Evolutionary conservation across 2,888 invertebrate genomes (phyloP), one percentile per base, ranked within the genome.

Genomic region (Leucophenga montana): DNA sequence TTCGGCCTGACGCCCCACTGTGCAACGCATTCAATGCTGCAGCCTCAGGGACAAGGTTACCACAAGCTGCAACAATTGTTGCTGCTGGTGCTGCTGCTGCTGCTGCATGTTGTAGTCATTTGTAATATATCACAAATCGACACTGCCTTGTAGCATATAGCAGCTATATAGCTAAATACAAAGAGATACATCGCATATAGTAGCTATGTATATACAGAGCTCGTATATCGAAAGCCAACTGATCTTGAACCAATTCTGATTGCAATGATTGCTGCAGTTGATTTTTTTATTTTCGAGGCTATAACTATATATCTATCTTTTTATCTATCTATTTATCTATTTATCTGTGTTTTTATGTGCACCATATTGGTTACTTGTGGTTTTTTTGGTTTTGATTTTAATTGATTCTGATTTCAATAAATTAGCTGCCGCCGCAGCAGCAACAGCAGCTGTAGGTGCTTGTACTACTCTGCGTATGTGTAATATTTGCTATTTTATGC

Each of bases 181-280:
- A n/a, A n/a, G n/a, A n/a, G n/a, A n/a, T n/a, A n/a, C n/a, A n/a
- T n/a, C n/a, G n/a, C n/a, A n/a, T n/a, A 4, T 27, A 27, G 3
- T 27, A 27, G 27, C 27, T 27, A 50, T 8, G n/a, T n/a, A 56
- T 18, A 66, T 66, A 64, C 64, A 69, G 57, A 56, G 39, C 18
- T 13, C 13, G n/a, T 20, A 54, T 54, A 13, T 33, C 27, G 71
- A 39, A 76, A 72, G 64, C 69, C 71, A 66, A 77, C 72, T 82
- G 82, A 82, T 82, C 82, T 82, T 82, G 84, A 82, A 80, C 82
- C 78, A 83, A 82, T 83, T 83, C 77, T 80, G 75, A 78, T 76
- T 74, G 82, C 80, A 80, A 44, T 20, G 31, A 33, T 31, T 39
- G 33, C 44, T 61, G 18, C 27, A 9, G 44, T 27, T 39, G 61